phyloP scores from a whole-genome alignment of 2,888 invertebrate genomes.

The Thecocarcelia acutangulata region DNA sequence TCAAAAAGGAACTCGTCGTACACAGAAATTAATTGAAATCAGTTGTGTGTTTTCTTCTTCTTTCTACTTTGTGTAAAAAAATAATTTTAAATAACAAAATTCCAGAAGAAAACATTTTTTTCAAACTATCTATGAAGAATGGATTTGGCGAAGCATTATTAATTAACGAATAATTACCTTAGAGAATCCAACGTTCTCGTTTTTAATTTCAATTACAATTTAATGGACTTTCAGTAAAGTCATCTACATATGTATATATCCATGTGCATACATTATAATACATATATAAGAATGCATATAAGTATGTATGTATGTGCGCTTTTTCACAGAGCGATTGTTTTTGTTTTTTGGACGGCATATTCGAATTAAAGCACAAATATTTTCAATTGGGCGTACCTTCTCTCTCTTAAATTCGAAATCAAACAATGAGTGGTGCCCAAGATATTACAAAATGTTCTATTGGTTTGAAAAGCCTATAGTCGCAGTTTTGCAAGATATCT shows the following conservation, averaged over 20 bases:
- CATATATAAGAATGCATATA: no score
- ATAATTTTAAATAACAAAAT: slow-evolving; percentile 1
- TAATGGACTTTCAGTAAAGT: not conserved
- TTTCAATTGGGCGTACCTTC: no score
- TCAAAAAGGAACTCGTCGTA: slow-evolving; percentile 39
- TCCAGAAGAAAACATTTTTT: slow-evolving; percentile 5
- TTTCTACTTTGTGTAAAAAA: slow-evolving; percentile 20
- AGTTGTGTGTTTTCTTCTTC: slow-evolving; percentile 49
- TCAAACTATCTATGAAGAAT: slow-evolving; percentile 9
- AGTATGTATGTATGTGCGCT: no score
- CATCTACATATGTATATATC: no score
- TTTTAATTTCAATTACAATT: slow-evolving; percentile 24
- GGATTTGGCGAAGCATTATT: slow-evolving; percentile 36
- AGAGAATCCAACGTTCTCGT: not conserved
- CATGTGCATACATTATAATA: no score
- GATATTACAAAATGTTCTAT: no score
- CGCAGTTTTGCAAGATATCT: no score
- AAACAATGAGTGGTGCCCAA: no score
- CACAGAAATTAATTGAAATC: slow-evolving; percentile 70
- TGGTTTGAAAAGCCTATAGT: no score
- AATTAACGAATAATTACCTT: slow-evolving; percentile 23
- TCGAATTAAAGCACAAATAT: no score
- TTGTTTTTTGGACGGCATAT: no score
- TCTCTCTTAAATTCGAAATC: no score
- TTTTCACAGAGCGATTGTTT: not conserved